Conservation (phyloP, 1,140 invertebrate species). For the Atta colombica region DNA sequence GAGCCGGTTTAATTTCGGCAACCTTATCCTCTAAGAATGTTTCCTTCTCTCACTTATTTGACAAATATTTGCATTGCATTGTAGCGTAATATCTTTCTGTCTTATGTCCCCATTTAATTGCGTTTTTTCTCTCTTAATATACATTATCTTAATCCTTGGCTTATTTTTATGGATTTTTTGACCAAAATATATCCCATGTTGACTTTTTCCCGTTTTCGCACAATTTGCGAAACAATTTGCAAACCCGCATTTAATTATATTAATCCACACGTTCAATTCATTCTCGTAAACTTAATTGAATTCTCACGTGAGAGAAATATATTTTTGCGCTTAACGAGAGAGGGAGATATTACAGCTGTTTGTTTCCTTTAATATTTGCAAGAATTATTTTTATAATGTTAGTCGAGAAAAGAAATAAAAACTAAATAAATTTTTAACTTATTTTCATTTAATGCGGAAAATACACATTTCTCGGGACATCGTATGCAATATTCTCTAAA, state of each 20-base stretch:
- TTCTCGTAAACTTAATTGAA: conserved; percentile 2
- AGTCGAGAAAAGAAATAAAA: not conserved
- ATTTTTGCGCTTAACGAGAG: not conserved
- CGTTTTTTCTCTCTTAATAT: not conserved
- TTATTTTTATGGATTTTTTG: not conserved
- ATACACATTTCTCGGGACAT: not conserved
- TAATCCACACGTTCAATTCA: not conserved
- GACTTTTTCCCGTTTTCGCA: not conserved
- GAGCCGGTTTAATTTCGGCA: too few relatives aligned
- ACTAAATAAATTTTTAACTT: not conserved
- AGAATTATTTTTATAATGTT: not conserved
- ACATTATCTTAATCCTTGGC: not conserved
- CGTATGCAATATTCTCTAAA: not conserved
- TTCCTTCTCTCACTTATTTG: not conserved
- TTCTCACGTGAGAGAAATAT: not conserved
- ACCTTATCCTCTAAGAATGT: too few relatives aligned
- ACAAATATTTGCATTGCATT: not conserved
- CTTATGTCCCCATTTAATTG: not conserved
- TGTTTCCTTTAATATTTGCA: not conserved
- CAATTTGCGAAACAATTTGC: not conserved
- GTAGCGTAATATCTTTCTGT: too few relatives aligned
- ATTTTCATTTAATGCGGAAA: not conserved
- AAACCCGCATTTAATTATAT: not conserved
- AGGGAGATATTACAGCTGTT: not conserved
- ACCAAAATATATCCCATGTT: not conserved